These are phyloP conservation scores for Girardinus metallicus DNA, from an alignment of 2,797 vertebrate species.

Conservation along the genomic window DNA sequence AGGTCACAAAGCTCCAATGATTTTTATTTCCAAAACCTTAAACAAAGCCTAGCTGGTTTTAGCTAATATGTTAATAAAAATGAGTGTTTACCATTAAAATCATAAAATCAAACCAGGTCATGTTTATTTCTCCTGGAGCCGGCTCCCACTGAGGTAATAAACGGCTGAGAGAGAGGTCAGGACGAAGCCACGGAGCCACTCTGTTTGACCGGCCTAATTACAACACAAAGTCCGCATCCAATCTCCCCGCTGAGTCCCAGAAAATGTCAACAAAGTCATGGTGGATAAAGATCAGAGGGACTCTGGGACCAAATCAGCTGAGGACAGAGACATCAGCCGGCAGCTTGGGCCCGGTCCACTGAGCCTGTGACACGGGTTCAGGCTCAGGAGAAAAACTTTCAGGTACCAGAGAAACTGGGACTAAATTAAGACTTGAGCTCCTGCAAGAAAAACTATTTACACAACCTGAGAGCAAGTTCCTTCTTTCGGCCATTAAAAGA, in stretches of 20 bases:
- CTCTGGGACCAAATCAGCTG: slow-evolving; percentile 56
- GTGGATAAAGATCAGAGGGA: slow-evolving; percentile 72
- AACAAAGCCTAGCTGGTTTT: slow-evolving; percentile 10
- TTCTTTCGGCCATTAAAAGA: slow-evolving; percentile 3
- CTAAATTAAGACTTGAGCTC: not conserved
- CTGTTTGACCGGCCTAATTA: slow-evolving; percentile 66
- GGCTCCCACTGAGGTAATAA: slow-evolving; percentile 17
- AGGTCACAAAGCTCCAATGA: not conserved
- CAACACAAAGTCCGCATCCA: slow-evolving; percentile 67
- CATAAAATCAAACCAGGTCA: slow-evolving; percentile 1
- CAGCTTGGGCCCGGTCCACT: slow-evolving; percentile 15
- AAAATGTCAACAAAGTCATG: slow-evolving; percentile 80
- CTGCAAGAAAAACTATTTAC: not conserved
- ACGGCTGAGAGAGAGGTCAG: slow-evolving; percentile 45
- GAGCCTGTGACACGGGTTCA: slow-evolving; percentile 4
- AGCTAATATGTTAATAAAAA: slow-evolving; percentile 17
- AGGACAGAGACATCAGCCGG: slow-evolving; percentile 71
- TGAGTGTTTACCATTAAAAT: slow-evolving; percentile 22
- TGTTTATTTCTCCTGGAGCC: slow-evolving; percentile 29
- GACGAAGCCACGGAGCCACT: slow-evolving; percentile 62
- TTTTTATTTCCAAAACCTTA: not conserved
- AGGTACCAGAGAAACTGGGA: not conserved
- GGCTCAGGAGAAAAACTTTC: not conserved
- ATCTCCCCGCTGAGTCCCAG: slow-evolving; percentile 66
- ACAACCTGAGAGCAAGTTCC: slow-evolving; percentile 11